Conservation (phyloP, 1,140 invertebrate genomes). For the Lucilia cuprina region DNA sequence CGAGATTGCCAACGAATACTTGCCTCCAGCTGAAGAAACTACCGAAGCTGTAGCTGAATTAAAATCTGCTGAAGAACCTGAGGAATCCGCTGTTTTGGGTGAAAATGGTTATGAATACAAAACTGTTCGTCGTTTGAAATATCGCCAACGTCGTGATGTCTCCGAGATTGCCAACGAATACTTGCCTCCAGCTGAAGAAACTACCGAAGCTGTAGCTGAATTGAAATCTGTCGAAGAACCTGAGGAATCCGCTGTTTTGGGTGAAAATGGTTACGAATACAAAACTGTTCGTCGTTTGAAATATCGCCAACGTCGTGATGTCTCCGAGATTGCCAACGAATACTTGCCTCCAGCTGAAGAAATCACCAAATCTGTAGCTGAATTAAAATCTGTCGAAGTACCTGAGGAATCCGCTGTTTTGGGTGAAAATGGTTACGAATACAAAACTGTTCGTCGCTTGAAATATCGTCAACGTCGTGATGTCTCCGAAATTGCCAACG, state of each 20-base stretch:
- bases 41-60: slow-evolving; percentile 34
- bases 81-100: slow-evolving; percentile 46
- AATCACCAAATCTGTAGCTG: slow-evolving; percentile 33
- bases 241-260: slow-evolving; percentile 46
- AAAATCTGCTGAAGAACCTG: slow-evolving; percentile 15
- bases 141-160: slow-evolving; percentile 45
- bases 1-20: slow-evolving; percentile 32
- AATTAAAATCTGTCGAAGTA: slow-evolving; percentile 35
- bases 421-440: slow-evolving; percentile 34
- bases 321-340: slow-evolving; percentile 46
- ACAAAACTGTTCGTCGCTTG: slow-evolving; percentile 49
- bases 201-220: slow-evolving; percentile 40
- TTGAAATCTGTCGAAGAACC: slow-evolving; percentile 27
- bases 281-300: slow-evolving; percentile 49
- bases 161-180: slow-evolving; percentile 45
- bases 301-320: slow-evolving; percentile 47
- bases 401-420: slow-evolving; percentile 15
- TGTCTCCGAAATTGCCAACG: slow-evolving; percentile 29
- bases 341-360: slow-evolving; percentile 44
- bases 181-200: slow-evolving; percentile 37
- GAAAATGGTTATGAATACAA: slow-evolving; percentile 40
- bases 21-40: slow-evolving; percentile 40
- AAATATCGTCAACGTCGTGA: slow-evolving; percentile 44
- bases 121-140: slow-evolving; percentile 44
- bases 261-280: slow-evolving; percentile 47